Evolutionary conservation across 2,888 invertebrate genomes (phyloP).

Genomic region (Xestia ashworthii): DNA sequence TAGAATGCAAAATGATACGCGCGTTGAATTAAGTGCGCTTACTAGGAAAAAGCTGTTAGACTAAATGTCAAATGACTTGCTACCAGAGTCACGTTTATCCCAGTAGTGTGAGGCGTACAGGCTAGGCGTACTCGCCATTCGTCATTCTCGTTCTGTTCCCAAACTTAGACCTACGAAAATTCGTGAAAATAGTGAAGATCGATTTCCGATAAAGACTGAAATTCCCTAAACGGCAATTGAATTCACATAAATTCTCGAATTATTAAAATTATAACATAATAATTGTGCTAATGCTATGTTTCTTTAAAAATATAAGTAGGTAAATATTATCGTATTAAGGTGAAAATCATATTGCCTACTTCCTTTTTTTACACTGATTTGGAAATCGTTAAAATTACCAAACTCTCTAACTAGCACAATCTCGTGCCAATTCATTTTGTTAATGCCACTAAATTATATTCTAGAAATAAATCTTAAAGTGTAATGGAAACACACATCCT

Average conservation of each 20-base stretch:
- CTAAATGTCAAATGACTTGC: slow-evolving; percentile 62
- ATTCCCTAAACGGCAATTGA: background rate
- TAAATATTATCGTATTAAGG: background rate
- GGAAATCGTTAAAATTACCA: background rate
- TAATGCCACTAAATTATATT: background rate
- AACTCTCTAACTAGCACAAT: background rate
- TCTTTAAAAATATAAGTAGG: background rate
- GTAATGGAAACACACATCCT: background rate
- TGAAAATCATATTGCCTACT: background rate
- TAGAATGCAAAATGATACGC: slow-evolving; percentile 52
- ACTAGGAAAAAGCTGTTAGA: slow-evolving; percentile 70
- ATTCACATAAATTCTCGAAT: background rate
- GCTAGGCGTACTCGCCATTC: background rate
- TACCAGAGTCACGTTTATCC: slow-evolving; percentile 38
- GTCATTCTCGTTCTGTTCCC: background rate
- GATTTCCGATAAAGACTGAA: background rate
- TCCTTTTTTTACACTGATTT: background rate
- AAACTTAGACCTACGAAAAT: slow-evolving; percentile 3
- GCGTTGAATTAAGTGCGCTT: slow-evolving; percentile 65
- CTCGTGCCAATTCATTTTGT: background rate
- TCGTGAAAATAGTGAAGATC: background rate
- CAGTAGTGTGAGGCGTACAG: slow-evolving; percentile 6
- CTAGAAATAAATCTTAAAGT: background rate
- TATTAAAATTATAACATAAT: background rate
- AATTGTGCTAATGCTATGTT: background rate